phyloP scores from a whole-genome alignment of 2,888 invertebrate species.

The Hermaeophaga mercurialis region DNA sequence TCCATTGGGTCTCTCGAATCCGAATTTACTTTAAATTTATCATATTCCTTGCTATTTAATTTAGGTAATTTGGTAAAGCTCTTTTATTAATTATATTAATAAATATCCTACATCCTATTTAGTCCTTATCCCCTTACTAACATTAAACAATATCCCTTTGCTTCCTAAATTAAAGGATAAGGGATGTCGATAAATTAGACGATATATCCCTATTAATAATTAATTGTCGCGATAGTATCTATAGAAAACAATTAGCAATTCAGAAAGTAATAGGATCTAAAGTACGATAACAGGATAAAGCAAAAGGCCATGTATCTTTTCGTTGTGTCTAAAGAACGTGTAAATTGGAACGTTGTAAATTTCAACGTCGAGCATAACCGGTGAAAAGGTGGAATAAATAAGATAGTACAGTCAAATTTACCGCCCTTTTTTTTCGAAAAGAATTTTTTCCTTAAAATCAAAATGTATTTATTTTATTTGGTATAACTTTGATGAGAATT shows the following conservation, averaged over 20 bases:
- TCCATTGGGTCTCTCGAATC: too few species aligned
- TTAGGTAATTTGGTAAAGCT: too few species aligned
- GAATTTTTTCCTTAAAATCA: too few species aligned
- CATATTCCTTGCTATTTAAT: too few species aligned
- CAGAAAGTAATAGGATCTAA: conserved; percentile 24
- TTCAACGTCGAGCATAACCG: conserved; percentile 15
- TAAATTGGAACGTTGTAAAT: conserved; percentile 32
- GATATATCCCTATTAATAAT: conserved; percentile 21
- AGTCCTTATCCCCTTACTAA: background rate
- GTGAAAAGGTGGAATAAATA: conserved; percentile 20
- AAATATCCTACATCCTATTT: too few species aligned
- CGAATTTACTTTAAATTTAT: too few species aligned
- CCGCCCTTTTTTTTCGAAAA: too few species aligned
- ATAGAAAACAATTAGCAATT: conserved; percentile 23
- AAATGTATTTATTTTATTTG: too few species aligned
- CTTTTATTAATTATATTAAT: too few species aligned
- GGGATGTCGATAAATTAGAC: conserved; percentile 17
- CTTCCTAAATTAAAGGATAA: background rate
- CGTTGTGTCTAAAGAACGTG: conserved; percentile 25
- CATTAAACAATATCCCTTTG: conserved; percentile 1
- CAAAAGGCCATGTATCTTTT: conserved; percentile 22
- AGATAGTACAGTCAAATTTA: too few species aligned
- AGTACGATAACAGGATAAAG: conserved; percentile 20
- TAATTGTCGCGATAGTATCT: conserved; percentile 17
- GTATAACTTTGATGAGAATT: too few species aligned